Evolutionary conservation across 2,797 vertebrate species (phyloP), one percentile per base, ranked within the genome.

Genomic region (Pipistrellus kuhlii): DNA sequence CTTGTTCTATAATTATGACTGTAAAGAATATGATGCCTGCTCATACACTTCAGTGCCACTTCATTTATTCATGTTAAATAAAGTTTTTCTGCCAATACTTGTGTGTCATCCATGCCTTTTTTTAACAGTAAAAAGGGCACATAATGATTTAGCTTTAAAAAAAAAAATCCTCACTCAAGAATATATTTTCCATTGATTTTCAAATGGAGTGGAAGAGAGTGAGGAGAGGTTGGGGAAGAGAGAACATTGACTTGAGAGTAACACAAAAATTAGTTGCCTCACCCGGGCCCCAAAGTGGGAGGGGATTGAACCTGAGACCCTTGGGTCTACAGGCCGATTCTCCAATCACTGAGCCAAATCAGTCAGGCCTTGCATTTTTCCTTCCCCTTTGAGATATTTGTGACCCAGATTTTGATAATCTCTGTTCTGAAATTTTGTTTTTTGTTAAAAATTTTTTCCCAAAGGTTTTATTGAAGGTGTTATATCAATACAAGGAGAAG

Each of bases 401-500:
- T 93, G 51, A 25, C 46, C 68, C 21, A 38, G 1, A 85, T n/a
- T 85, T 85, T 72, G n/a, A 77, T 75, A 76, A 38, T 77, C 6
- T 2, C 5, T 81, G 1, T 59, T 91, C 14, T 76, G 25, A 85
- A 78, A n/a, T 32, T 92, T 88, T 71, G 75, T 15, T 44, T 94
- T 93, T 85, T 86, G 8, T 97, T 92, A 12, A 48, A 96, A 89
- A 87, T 4, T 62, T 88, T 46, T 94, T 30, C 88, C 95, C 68
- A 57, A 92, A 99, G 99, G 99, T 99, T 95, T 98, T 99, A 98
- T 98, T 99, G 97, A 99, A 99, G 98, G 99, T 99, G 84, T 98
- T 99, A 55, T 99, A 99, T 98, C 99, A 99, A 73, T 99, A 99
- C 97, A 99, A 99, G 97, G 99, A 99, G 97, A 99, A 99, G 97